Conservation (phyloP, 2,888 invertebrate species). For the Trichogramma dendrolimi region DNA sequence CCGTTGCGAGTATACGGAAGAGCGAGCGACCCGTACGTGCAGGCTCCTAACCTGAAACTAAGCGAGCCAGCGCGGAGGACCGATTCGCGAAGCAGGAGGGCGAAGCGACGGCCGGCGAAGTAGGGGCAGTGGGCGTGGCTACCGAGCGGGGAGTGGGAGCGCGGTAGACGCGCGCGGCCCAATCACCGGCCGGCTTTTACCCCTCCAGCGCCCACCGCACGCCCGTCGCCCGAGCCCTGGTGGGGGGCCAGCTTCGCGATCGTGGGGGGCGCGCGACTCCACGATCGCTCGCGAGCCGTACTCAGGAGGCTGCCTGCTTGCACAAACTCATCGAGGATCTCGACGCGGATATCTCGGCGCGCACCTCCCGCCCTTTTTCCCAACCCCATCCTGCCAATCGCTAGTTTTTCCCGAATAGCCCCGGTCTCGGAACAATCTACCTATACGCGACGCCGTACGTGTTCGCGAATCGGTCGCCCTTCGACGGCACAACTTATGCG, state of each 20-base stretch:
- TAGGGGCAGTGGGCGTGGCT: constrained; percentile 39
- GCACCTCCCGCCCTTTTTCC: constrained; percentile 41
- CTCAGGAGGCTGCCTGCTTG: not conserved
- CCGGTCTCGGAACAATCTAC: constrained; percentile 20
- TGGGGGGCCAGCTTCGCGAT: constrained; percentile 14
- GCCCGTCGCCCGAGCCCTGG: constrained; percentile 32
- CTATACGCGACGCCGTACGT: constrained; percentile 23
- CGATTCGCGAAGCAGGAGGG: constrained; percentile 51
- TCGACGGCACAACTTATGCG: constrained; percentile 34
- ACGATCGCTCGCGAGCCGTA: not conserved
- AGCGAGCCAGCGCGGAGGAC: constrained; percentile 50
- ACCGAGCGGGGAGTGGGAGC: constrained; percentile 38
- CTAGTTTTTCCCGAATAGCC: constrained; percentile 41
- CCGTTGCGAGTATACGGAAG: constrained; percentile 29
- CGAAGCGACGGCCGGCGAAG: constrained; percentile 33
- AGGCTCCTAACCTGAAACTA: constrained; percentile 54
- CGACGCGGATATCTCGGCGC: constrained; percentile 39
- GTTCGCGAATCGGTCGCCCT: constrained; percentile 36
- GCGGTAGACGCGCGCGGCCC: constrained; percentile 36
- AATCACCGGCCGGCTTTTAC: constrained; percentile 37
- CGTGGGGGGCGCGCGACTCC: constrained; percentile 24
- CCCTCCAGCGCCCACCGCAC: constrained; percentile 39
- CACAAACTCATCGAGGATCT: constrained; percentile 45
- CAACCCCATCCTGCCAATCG: constrained; percentile 49
- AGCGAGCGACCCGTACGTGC: constrained; percentile 51